Base-by-base conservation (phyloP, 2,113 vertebrate species). In the Petaurus breviceps region DNA sequence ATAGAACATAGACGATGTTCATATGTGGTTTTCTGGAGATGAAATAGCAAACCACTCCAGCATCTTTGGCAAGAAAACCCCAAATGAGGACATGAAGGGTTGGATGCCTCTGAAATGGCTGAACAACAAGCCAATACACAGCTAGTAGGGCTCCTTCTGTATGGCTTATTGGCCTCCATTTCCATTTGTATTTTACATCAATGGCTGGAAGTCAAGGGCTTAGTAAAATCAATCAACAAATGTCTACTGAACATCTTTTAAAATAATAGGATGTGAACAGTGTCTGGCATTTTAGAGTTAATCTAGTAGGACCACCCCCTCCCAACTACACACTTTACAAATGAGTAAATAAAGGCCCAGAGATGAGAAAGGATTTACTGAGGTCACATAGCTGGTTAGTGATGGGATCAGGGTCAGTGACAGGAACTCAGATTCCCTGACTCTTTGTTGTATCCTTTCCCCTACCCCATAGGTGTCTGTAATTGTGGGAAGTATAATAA, bases 191-290 rank as follows among this genome's bases (percentile, higher is more conserved):
- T 84, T 84, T 43, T 0, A 2, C n/a, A 77, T 77, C 68, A 77
- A 14, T 77, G 68, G 37, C 68, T 43, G 37, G n/a, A 92, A 94
- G 23, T 24, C 19, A 16, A 23, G 25, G 49, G 12, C 49, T 47
- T 43, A 22, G 14, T 51, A 28, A 61, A 61, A 54, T 93, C 57
- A 95, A 54, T 89, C n/a, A 24, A 43, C 46, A 24, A 24, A 43
- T 46, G 19, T 54, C 94, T 95, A 84, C 52, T 43, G 23, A 84
- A n/a, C 19, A 47, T 37, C 94, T 84, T n/a, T 91, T 93, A 93
- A 54, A 96, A 95, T 89, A 26, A 57, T 89, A 96, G 90, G 96
- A 92, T 26, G 49, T 57, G 57, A 94, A 43, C 26, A 3, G 51
- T 25, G 12, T 49, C 7, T 93, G 49, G 50, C 24, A 90, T 19